Conservation (phyloP, 1,140 invertebrate species). For the Trinorchestia longiramus region DNA sequence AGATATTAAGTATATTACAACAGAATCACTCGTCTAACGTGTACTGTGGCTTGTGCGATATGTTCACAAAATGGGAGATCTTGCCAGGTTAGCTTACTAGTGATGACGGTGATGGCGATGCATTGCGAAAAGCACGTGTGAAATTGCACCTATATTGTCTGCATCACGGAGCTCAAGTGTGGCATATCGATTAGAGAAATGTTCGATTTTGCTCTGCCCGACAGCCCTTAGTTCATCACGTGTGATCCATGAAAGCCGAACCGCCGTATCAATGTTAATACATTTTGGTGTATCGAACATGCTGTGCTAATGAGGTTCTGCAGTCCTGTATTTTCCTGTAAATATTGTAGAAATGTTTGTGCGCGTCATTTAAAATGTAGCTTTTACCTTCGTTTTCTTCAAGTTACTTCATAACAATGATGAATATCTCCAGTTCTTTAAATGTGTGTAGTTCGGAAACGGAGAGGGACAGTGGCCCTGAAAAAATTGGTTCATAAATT, state of each 20-base stretch:
- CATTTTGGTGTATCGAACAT: neutral
- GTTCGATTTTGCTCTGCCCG: neutral
- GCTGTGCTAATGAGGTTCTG: neutral
- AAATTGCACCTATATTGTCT: neutral
- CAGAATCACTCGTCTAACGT: neutral
- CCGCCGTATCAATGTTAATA: neutral
- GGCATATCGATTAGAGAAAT: neutral
- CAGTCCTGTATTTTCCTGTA: neutral
- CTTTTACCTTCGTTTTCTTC: neutral
- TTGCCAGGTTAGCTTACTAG: neutral
- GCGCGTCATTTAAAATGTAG: neutral
- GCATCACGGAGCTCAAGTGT: neutral
- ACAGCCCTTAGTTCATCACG: neutral
- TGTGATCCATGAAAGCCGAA: neutral
- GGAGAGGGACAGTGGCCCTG: no score
- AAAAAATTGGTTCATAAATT: no score
- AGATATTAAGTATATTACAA: neutral
- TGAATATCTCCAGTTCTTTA: no score
- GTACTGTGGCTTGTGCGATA: neutral
- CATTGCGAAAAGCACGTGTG: neutral
- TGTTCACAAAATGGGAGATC: no score
- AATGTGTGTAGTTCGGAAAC: no score
- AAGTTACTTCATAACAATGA: no score
- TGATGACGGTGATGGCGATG: neutral
- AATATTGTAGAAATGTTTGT: neutral